Conservation (phyloP, 2,888 invertebrate genomes). For the Acronicta aceris region DNA sequence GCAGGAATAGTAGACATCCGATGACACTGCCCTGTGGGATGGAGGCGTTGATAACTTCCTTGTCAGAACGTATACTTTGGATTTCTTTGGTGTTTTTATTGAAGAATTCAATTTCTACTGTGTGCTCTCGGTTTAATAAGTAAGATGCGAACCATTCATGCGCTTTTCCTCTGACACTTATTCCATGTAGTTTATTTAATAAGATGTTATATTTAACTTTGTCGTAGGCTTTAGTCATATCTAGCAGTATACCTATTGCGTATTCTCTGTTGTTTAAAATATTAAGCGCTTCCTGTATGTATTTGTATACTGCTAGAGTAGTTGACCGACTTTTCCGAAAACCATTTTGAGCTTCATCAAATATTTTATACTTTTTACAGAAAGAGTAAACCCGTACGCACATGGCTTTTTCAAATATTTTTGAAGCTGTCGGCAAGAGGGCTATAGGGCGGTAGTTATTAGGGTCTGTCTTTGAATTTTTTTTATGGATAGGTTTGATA, state of each 20-base stretch:
- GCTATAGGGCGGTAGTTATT: background rate
- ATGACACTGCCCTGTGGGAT: constrained; percentile 6
- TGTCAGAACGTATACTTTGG: constrained; percentile 4
- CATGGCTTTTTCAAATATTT: too few species aligned
- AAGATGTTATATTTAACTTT: background rate
- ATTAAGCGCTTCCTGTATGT: background rate
- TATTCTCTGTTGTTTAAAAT: too few species aligned
- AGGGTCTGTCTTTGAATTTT: background rate
- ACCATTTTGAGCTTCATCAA: too few species aligned
- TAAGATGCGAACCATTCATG: background rate
- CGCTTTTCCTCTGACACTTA: background rate
- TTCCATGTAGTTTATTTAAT: too few species aligned
- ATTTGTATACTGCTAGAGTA: constrained; percentile 2
- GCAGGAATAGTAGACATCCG: constrained; percentile 1
- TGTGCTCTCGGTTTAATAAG: background rate
- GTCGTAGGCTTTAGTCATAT: background rate
- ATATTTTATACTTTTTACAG: too few species aligned
- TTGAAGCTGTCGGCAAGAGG: too few species aligned
- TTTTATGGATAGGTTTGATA: background rate
- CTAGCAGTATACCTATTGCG: too few species aligned
- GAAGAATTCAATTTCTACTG: background rate
- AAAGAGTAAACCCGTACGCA: too few species aligned
- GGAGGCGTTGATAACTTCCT: constrained; percentile 1
- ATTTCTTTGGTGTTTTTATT: background rate
- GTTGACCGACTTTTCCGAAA: background rate